Conservation (phyloP, 2,113 vertebrate genomes). For the Coryphaenoides rupestris region DNA sequence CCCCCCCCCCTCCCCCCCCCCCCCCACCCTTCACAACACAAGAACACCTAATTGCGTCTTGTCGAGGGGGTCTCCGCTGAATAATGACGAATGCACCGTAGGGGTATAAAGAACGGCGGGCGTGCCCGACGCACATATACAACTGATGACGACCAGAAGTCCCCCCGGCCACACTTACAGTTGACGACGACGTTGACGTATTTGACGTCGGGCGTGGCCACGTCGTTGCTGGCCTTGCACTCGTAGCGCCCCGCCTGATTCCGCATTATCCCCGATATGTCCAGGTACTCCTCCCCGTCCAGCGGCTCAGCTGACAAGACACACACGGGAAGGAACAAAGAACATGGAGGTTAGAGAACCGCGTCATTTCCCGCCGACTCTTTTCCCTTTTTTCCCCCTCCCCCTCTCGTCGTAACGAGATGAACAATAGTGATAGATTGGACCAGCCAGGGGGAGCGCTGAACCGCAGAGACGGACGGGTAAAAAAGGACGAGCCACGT, state of each 20-base stretch:
- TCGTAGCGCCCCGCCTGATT: conserved; percentile 97
- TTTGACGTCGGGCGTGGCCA: conserved; percentile 93
- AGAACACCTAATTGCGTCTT: conserved; percentile 42
- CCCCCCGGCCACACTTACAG: conserved; percentile 93
- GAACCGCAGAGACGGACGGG: no score
- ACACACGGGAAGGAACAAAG: background rate
- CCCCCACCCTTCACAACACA: no score
- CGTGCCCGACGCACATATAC: no score
- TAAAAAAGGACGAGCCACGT: no score
- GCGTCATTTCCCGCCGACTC: background rate
- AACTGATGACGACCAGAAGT: no score
- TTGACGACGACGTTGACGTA: conserved; percentile 96
- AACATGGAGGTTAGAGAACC: background rate
- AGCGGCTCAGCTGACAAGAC: conserved; percentile 84
- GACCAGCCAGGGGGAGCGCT: no score
- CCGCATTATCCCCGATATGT: conserved; percentile 91
- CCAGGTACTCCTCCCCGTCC: conserved; percentile 95
- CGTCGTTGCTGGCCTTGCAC: conserved; percentile 97
- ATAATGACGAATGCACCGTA: conserved; percentile 15
- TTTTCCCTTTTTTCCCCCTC: no score
- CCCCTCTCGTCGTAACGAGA: no score
- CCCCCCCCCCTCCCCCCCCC: no score
- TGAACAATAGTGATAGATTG: no score
- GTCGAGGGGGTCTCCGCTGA: conserved; percentile 16
- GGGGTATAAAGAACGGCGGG: background rate